Percentiles rank a stretch among this genome's conserved stretches.
phyloP scores from a whole-genome alignment of 2,113 vertebrate species.

The Melanerpes formicivorus region DNA sequence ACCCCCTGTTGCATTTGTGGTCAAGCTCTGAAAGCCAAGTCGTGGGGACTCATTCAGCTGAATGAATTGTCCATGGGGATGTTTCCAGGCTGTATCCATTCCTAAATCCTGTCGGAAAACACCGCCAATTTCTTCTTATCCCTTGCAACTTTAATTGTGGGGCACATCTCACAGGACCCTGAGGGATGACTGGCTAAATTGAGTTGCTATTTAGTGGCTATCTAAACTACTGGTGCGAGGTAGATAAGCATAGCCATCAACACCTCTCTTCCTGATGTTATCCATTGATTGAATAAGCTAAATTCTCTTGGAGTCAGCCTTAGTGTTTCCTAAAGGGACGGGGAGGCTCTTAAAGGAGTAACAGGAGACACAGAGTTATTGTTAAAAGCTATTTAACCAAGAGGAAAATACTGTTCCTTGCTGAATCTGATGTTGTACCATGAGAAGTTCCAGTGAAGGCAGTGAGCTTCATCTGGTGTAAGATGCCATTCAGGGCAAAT shows the following conservation, averaged over 20 bases:
- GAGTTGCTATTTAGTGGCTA: background rate
- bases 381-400: background rate
- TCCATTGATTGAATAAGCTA: background rate
- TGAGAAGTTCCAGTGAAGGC: background rate
- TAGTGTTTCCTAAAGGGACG: background rate
- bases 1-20: accelerated
- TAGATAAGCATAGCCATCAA: background rate
- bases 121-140: background rate
- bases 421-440: background rate
- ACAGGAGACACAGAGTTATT: background rate
- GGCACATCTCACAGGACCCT: background rate
- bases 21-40: background rate
- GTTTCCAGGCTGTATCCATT: background rate
- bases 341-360: background rate
- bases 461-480: background rate
- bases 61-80: background rate
- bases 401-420: background rate
- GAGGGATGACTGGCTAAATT: background rate
- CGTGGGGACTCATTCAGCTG: background rate
- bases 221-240: background rate
- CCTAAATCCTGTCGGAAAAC: background rate
- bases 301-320: background rate
- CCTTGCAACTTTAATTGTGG: background rate
- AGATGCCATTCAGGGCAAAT: background rate
- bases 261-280: background rate